phyloP scores from a whole-genome alignment of 2,797 vertebrate species.

The Rhinella marina region DNA sequence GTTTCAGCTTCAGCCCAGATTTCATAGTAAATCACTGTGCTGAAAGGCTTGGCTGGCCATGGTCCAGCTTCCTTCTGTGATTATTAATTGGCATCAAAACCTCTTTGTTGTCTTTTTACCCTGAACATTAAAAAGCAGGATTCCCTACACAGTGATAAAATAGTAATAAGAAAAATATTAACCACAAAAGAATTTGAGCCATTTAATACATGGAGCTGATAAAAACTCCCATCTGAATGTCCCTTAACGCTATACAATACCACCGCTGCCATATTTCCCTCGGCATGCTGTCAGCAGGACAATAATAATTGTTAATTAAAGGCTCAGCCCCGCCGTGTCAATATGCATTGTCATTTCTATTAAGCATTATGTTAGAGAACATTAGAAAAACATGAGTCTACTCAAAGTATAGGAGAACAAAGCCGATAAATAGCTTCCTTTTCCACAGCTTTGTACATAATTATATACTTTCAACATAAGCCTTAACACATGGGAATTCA shows the following conservation, averaged over 20 bases:
- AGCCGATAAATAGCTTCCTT: slow-evolving; percentile 50
- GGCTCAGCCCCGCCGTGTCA: slow-evolving; percentile 47
- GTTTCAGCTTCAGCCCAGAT: slow-evolving; percentile 38
- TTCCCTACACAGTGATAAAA: slow-evolving; percentile 43
- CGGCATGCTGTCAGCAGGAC: slow-evolving; percentile 36
- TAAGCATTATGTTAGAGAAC: slow-evolving; percentile 33
- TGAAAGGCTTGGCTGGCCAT: slow-evolving; percentile 31
- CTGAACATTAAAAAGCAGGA: slow-evolving; percentile 48
- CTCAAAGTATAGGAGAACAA: slow-evolving; percentile 30
- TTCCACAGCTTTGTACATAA: slow-evolving; percentile 48
- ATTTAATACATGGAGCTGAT: not conserved
- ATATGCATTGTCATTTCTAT: slow-evolving; percentile 38
- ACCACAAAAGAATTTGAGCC: slow-evolving; percentile 45
- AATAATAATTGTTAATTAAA: slow-evolving; percentile 60
- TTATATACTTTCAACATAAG: slow-evolving; percentile 55
- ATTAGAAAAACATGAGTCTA: slow-evolving; percentile 39
- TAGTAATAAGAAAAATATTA: slow-evolving; percentile 42
- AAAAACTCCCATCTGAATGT: not conserved
- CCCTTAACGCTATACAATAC: slow-evolving; percentile 8
- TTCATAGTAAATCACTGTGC: slow-evolving; percentile 30
- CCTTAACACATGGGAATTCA: slow-evolving; percentile 49
- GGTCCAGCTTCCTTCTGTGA: slow-evolving; percentile 50
- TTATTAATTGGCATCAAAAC: slow-evolving; percentile 53
- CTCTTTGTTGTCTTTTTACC: slow-evolving; percentile 50
- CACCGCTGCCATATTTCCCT: not conserved